These are phyloP conservation scores for Oostethus manadensis DNA, from an alignment of 2,113 vertebrate species.

Conservation along the genomic window DNA sequence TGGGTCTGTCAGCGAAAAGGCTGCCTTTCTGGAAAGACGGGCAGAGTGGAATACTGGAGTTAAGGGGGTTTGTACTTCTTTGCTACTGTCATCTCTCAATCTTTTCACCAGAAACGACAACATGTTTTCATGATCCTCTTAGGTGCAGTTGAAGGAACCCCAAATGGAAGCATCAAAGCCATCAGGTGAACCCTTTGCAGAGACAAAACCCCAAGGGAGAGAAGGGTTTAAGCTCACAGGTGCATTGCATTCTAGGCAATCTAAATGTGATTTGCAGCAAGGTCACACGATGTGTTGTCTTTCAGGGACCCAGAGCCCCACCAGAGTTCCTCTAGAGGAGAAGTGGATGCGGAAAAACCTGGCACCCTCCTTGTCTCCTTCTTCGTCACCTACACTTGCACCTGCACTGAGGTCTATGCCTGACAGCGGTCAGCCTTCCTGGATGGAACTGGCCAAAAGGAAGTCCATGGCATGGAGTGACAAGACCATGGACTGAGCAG, in stretches of 20 bases:
- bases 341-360: constrained; percentile 65
- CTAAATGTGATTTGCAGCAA: not conserved
- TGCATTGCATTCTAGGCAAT: constrained; percentile 7
- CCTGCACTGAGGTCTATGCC: constrained; percentile 45
- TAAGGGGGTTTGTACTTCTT: constrained; percentile 55
- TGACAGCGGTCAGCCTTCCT: constrained; percentile 77
- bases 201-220: constrained; percentile 21
- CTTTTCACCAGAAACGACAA: not conserved
- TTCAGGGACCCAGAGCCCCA: constrained; percentile 50
- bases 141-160: constrained; percentile 40
- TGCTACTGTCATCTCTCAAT: not conserved
- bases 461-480: constrained; percentile 97
- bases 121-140: constrained; percentile 1
- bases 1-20: constrained; percentile 37
- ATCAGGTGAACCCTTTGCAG: constrained; percentile 23
- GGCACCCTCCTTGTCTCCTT: constrained; percentile 22
- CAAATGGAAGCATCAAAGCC: constrained; percentile 26
- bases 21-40: constrained; percentile 48
- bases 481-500: constrained; percentile 73
- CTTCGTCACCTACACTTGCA: constrained; percentile 41
- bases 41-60: constrained; percentile 35
- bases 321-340: constrained; percentile 53
- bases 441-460: constrained; percentile 97
- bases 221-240: constrained; percentile 36
- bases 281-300: constrained; percentile 8